Conservation (phyloP, 2,888 invertebrate genomes). For the Ochlodes sylvanus region DNA sequence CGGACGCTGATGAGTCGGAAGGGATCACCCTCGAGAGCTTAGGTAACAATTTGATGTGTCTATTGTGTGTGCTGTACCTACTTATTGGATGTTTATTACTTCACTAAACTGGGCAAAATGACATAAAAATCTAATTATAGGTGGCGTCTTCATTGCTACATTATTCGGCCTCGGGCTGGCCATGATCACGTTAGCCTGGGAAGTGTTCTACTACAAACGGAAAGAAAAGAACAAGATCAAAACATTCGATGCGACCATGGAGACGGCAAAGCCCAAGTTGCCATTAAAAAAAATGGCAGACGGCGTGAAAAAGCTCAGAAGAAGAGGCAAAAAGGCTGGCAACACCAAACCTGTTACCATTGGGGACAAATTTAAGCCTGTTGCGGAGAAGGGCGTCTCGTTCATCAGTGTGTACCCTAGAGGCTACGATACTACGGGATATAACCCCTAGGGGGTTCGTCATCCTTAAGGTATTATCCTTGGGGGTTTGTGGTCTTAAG, state of each 20-base stretch:
- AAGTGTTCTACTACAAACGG: constrained; percentile 91
- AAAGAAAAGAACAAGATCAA: constrained; percentile 75
- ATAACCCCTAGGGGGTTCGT: constrained; percentile 54
- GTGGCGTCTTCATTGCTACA: constrained; percentile 96
- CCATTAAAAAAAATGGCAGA: constrained; percentile 47
- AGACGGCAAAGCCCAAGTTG: constrained; percentile 52
- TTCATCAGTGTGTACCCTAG: constrained; percentile 76
- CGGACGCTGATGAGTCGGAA: constrained; percentile 91
- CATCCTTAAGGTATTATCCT: background rate
- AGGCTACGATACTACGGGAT: constrained; percentile 48
- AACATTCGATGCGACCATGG: constrained; percentile 51
- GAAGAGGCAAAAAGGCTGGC: constrained; percentile 48
- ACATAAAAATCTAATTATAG: constrained; percentile 63
- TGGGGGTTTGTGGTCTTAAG: background rate
- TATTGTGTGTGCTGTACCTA: background rate
- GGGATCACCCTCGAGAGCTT: constrained; percentile 95
- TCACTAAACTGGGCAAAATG: too few relatives aligned
- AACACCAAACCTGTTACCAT: constrained; percentile 67
- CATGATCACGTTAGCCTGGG: constrained; percentile 92
- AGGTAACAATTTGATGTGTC: constrained; percentile 79
- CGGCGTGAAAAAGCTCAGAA: constrained; percentile 51
- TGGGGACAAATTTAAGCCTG: constrained; percentile 77
- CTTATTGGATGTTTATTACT: too few relatives aligned
- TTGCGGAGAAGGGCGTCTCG: constrained; percentile 60
- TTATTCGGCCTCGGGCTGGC: constrained; percentile 93